Percentiles rank a stretch among this genome's conserved stretches.
Conservation (phyloP, 2,888 invertebrate species). For the Elegia similella region DNA sequence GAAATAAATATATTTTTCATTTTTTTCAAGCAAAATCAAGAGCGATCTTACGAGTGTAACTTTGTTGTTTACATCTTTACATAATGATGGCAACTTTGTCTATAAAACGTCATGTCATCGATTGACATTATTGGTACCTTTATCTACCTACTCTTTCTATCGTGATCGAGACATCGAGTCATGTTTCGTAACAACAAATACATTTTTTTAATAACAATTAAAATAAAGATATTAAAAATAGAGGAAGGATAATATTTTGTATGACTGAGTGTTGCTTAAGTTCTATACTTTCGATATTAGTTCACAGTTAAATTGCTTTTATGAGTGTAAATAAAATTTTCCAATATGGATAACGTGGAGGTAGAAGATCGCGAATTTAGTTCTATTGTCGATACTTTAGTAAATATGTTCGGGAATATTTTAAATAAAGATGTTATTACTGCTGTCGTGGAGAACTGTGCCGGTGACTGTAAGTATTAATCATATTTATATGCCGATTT, state of each 20-base stretch:
- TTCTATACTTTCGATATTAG: neutral
- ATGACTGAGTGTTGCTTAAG: neutral
- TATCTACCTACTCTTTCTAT: too few species aligned
- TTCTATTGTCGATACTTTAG: conserved; percentile 48
- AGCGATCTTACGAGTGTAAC: too few species aligned
- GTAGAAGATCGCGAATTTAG: conserved; percentile 30
- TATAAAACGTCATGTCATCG: neutral
- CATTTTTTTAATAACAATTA: conserved; percentile 9
- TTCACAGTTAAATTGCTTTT: neutral
- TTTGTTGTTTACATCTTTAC: neutral
- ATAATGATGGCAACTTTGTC: neutral
- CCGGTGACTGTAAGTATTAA: conserved; percentile 63
- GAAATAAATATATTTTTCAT: too few species aligned
- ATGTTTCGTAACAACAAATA: conserved; percentile 20
- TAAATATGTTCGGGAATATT: conserved; percentile 56
- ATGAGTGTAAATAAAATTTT: neutral
- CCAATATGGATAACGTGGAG: conserved; percentile 20
- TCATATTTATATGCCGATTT: neutral
- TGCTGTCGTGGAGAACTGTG: conserved; percentile 58
- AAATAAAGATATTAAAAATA: conserved; percentile 1
- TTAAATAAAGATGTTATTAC: conserved; percentile 54
- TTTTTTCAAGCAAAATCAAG: too few species aligned
- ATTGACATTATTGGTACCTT: neutral
- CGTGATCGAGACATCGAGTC: neutral
- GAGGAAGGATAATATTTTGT: neutral